Evolutionary conservation across 1,140 invertebrate genomes (phyloP).

Genomic region (Leptinotarsa undecemlineata): DNA sequence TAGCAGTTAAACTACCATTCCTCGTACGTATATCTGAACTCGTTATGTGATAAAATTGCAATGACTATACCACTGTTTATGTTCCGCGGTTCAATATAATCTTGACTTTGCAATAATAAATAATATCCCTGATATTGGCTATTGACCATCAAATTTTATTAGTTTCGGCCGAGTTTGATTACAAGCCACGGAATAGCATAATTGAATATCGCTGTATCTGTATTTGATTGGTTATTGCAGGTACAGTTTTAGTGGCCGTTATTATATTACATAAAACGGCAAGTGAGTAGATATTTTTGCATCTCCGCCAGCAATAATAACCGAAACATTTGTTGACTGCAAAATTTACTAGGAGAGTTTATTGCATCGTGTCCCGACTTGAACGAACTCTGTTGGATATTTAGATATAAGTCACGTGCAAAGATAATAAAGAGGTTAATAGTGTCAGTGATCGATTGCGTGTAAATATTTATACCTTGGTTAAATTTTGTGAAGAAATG

Average conservation of each 20-base stretch:
- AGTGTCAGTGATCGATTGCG: slow-evolving; percentile 5
- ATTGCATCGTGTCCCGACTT: not conserved
- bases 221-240: slow-evolving; percentile 6
- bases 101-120: slow-evolving; percentile 8
- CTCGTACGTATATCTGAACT: not conserved
- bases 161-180: not conserved
- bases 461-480: not conserved
- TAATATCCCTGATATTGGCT: not conserved
- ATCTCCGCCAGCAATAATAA: not conserved
- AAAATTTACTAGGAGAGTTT: not conserved
- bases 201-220: not conserved
- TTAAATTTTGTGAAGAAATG: no score
- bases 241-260: not conserved
- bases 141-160: slow-evolving; percentile 8
- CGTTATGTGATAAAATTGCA: slow-evolving; percentile 1
- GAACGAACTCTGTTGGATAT: not conserved
- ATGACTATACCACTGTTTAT: not conserved
- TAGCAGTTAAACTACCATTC: not conserved
- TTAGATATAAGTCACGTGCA: not conserved
- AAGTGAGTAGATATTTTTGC: not conserved
- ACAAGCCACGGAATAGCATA: not conserved
- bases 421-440: slow-evolving; percentile 1
- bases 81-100: not conserved
- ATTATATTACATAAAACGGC: not conserved
- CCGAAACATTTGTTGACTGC: not conserved